Evolutionary conservation across 2,113 vertebrate species (phyloP).

Genomic region (Formicarius rufipectus): DNA sequence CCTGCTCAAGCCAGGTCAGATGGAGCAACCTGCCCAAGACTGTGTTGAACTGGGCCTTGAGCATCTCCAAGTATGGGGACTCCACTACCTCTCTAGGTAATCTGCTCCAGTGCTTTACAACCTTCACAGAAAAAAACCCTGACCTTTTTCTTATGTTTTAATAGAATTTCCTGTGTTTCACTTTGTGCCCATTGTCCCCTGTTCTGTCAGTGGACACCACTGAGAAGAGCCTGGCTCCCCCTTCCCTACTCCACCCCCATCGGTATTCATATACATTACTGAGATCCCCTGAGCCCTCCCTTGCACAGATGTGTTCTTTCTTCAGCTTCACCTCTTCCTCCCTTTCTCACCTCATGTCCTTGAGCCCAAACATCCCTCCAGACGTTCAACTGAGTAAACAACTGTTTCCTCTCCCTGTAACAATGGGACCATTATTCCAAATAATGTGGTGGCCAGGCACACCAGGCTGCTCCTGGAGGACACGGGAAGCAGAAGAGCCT

Average conservation of each 20-base stretch:
- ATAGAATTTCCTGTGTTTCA: slow-evolving; percentile 38
- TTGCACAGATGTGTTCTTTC: slow-evolving; percentile 10
- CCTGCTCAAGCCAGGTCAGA: background rate
- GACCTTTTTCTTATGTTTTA: background rate
- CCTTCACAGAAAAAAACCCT: background rate
- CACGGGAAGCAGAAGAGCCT: slow-evolving; percentile 1
- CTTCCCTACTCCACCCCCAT: background rate
- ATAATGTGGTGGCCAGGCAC: background rate
- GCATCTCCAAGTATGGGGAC: background rate
- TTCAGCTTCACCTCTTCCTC: slow-evolving; percentile 47
- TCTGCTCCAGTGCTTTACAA: background rate
- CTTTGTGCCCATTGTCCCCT: background rate
- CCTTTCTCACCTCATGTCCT: slow-evolving; percentile 52
- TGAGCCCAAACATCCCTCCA: slow-evolving; percentile 38
- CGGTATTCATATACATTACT: background rate
- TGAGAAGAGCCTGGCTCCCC: background rate
- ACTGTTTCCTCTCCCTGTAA: slow-evolving; percentile 40
- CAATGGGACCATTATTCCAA: slow-evolving; percentile 34
- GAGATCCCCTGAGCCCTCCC: background rate
- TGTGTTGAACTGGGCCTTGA: background rate
- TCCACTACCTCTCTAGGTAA: background rate
- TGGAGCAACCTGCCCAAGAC: background rate
- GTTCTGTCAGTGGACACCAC: background rate
- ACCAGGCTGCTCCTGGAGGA: slow-evolving; percentile 15
- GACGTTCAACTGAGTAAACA: slow-evolving; percentile 33